phyloP scores from a whole-genome alignment of 2,888 invertebrate species.

The Chirona hameri region DNA sequence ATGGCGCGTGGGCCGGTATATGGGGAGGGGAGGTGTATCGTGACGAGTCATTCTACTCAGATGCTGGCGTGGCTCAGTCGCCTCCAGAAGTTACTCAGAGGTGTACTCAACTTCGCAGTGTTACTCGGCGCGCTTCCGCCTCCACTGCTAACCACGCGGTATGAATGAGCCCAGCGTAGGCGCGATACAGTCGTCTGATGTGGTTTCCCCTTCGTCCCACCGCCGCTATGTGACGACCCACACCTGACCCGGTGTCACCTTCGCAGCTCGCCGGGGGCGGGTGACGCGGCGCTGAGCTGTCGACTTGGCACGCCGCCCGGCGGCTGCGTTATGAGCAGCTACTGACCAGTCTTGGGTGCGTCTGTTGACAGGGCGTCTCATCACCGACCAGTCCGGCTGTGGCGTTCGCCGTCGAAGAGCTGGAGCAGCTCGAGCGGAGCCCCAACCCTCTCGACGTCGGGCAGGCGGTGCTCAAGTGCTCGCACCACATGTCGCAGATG shows the following conservation, averaged over 20 bases:
- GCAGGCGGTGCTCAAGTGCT: slow-evolving; percentile 69
- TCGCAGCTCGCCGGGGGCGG: background rate
- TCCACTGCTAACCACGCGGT: too few species aligned
- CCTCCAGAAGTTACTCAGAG: too few species aligned
- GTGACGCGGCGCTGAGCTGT: background rate
- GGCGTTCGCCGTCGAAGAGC: slow-evolving; percentile 60
- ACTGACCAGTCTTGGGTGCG: background rate
- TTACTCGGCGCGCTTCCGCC: too few species aligned
- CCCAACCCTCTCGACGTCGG: slow-evolving; percentile 77
- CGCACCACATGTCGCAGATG: slow-evolving; percentile 48
- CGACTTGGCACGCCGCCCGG: background rate
- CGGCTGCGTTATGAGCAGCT: background rate
- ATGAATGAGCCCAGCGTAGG: too few species aligned
- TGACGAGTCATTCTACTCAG: too few species aligned
- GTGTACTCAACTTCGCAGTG: too few species aligned
- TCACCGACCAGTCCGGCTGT: background rate
- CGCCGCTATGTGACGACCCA: too few species aligned
- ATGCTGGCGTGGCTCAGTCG: too few species aligned
- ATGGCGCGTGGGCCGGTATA: too few species aligned
- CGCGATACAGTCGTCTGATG: background rate
- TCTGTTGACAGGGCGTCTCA: background rate
- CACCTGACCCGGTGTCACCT: background rate
- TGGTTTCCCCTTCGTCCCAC: background rate
- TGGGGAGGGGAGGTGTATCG: too few species aligned
- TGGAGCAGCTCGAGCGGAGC: slow-evolving; percentile 67